Evolutionary conservation across 2,888 invertebrate genomes (phyloP).

Genomic region (Acrobasis suavella): DNA sequence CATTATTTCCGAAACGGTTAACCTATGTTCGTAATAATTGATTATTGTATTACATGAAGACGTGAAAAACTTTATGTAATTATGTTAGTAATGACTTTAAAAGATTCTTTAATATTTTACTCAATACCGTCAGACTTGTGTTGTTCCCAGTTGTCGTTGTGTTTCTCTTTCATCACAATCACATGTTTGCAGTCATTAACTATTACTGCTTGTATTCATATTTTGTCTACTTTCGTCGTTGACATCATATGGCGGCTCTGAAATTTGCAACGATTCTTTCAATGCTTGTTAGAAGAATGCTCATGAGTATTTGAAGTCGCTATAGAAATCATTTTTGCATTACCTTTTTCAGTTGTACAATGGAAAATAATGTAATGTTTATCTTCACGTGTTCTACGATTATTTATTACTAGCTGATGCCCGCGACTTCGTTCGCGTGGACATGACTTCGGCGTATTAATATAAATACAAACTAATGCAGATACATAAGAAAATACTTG

Average conservation of each 20-base stretch:
- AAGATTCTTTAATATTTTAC: not conserved
- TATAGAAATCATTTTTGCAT: not conserved
- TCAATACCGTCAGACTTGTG: not conserved
- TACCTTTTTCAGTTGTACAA: not conserved
- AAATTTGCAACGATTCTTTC: not conserved
- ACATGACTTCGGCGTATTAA: too few relatives aligned
- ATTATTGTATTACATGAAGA: slow-evolving; percentile 55
- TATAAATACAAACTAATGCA: too few relatives aligned
- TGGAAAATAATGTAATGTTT: slow-evolving; percentile 12
- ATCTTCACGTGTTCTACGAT: not conserved
- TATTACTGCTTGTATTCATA: slow-evolving; percentile 5
- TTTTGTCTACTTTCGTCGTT: slow-evolving; percentile 13
- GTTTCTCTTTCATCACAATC: slow-evolving; percentile 4
- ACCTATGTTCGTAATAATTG: slow-evolving; percentile 60
- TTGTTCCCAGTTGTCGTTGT: not conserved
- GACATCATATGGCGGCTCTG: slow-evolving; percentile 4
- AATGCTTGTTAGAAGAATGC: not conserved
- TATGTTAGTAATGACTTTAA: slow-evolving; percentile 8
- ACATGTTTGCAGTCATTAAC: slow-evolving; percentile 16
- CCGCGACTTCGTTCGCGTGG: too few relatives aligned
- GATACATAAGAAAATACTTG: too few relatives aligned
- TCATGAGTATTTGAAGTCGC: not conserved
- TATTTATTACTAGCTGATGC: not conserved
- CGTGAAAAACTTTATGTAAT: slow-evolving; percentile 44
- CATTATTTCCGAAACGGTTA: slow-evolving; percentile 32